phyloP scores from a whole-genome alignment of 2,797 vertebrate species.

The Phalloptychus januarius region DNA sequence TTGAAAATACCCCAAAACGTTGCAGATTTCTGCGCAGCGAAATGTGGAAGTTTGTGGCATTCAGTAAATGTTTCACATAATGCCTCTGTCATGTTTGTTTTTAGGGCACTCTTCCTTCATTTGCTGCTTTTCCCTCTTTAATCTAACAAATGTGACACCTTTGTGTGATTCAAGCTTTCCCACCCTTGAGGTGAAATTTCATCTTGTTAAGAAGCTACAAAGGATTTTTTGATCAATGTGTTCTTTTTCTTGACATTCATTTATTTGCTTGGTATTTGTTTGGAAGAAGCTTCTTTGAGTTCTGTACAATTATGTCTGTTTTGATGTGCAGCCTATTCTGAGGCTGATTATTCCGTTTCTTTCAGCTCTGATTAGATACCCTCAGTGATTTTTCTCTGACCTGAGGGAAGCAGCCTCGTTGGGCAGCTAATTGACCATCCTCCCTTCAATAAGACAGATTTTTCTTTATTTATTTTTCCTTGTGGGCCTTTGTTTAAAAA shows the following conservation, averaged over 20 bases:
- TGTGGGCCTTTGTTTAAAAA: neutral
- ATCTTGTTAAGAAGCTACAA: neutral
- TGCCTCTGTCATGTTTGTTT: neutral
- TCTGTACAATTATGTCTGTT: neutral
- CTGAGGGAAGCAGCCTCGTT: neutral
- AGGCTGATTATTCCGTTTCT: neutral
- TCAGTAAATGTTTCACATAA: neutral
- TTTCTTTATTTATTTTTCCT: neutral
- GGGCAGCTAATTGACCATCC: neutral
- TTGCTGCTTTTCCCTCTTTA: constrained; percentile 29
- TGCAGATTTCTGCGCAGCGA: neutral
- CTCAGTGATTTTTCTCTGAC: neutral
- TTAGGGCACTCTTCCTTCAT: neutral
- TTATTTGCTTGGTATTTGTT: neutral
- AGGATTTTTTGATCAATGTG: neutral
- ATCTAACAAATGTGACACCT: neutral
- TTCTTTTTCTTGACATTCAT: neutral
- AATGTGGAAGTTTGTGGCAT: neutral
- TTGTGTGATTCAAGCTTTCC: neutral
- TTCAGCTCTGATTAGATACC: neutral
- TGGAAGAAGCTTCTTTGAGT: neutral
- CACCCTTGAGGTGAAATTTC: neutral
- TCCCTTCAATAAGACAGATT: neutral
- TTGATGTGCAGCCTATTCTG: neutral
- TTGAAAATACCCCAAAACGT: neutral